Percentiles rank a stretch among this genome's conserved stretches.
Evolutionary conservation across 1,140 invertebrate species (phyloP).

Genomic region (Oppia nitens): DNA sequence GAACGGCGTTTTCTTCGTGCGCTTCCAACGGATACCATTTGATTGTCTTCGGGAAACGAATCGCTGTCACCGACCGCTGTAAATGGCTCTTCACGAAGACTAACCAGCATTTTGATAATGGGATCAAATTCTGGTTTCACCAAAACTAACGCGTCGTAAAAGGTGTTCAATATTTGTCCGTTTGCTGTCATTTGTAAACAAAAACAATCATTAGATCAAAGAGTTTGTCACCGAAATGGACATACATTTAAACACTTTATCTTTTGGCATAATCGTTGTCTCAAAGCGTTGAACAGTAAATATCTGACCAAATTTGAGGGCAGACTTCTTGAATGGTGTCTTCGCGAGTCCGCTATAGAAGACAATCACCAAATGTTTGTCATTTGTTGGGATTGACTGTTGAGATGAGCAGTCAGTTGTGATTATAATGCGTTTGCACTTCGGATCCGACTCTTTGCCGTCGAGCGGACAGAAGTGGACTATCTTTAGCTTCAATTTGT

Average conservation of each 20-base stretch:
- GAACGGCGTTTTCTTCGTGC: no score
- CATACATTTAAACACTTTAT: not conserved
- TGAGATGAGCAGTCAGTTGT: not conserved
- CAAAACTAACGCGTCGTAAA: not conserved
- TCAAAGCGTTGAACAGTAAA: not conserved
- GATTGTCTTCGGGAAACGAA: not conserved
- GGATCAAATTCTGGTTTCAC: not conserved
- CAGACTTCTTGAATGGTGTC: not conserved
- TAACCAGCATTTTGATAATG: not conserved
- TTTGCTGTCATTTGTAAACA: not conserved
- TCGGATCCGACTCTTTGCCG: not conserved
- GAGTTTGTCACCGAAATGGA: not conserved
- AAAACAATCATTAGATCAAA: not conserved
- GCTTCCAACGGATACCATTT: no score
- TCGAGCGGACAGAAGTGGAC: not conserved
- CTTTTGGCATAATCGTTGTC: not conserved
- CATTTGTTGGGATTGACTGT: not conserved
- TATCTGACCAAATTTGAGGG: not conserved
- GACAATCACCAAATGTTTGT: not conserved
- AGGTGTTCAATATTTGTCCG: not conserved
- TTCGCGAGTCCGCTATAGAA: not conserved
- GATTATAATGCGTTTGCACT: not conserved
- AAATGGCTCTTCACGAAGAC: not conserved
- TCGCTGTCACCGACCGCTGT: not conserved
- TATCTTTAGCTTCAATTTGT: not conserved